Evolutionary conservation across 1,140 invertebrate species (phyloP).

Genomic region (Stegodyphus dumicola): DNA sequence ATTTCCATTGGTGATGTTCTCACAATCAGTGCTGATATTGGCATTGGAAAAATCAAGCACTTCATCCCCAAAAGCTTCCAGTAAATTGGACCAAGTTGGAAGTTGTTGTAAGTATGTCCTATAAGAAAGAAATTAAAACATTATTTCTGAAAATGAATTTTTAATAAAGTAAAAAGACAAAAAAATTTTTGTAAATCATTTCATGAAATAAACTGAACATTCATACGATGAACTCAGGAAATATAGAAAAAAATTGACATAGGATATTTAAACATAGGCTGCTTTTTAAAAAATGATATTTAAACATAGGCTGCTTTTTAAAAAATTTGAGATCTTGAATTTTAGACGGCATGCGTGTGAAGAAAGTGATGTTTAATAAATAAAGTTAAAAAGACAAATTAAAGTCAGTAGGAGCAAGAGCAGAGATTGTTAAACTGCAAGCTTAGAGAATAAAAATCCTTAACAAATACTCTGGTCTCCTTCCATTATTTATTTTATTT

Average conservation of each 20-base stretch:
- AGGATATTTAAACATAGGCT: not conserved
- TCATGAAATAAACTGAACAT: not conserved
- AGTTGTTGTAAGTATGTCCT: conserved; percentile 50
- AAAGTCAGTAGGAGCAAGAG: no score
- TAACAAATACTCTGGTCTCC: no score
- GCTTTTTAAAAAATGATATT: not conserved
- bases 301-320: not conserved
- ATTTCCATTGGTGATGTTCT: not conserved
- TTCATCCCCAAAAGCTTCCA: conserved; percentile 42
- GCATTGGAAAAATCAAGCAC: conserved; percentile 37
- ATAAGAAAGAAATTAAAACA: not conserved
- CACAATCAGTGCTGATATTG: conserved; percentile 20
- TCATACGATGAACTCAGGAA: not conserved
- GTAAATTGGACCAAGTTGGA: conserved; percentile 51
- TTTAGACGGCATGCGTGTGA: no score
- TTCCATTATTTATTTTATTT: no score
- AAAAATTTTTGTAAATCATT: no score
- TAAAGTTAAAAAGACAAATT: no score
- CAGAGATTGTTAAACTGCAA: no score
- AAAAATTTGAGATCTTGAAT: no score
- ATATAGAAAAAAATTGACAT: not conserved
- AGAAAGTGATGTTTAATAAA: no score
- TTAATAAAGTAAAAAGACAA: not conserved
- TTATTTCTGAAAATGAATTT: no score
- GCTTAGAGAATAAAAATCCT: no score